These are phyloP conservation scores for Nannobrachium achirus DNA, from an alignment of 2,113 vertebrate species.

Conservation along the genomic window DNA sequence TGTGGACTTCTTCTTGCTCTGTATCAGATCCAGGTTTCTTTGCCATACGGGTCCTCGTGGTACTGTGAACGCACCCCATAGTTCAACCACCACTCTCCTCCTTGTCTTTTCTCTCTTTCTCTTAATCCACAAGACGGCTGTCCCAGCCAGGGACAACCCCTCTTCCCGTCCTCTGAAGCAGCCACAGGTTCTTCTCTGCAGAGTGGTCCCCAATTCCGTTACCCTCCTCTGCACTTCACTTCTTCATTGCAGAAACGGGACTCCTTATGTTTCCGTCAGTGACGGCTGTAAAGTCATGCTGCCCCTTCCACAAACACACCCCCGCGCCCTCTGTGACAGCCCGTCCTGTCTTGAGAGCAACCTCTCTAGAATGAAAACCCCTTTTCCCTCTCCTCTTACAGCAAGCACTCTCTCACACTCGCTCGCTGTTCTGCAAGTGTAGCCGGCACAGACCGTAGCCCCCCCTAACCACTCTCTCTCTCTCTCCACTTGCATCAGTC, in stretches of 20 bases:
- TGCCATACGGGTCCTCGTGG: slow-evolving; percentile 10
- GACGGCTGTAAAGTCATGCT: slow-evolving; percentile 14
- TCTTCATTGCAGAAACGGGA: slow-evolving; percentile 27
- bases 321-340: slow-evolving; percentile 30
- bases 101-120: neutral
- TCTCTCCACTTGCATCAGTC: slow-evolving; percentile 42
- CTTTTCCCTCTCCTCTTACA: slow-evolving; percentile 51
- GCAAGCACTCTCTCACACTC: slow-evolving; percentile 7
- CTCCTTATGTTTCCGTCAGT: slow-evolving; percentile 27
- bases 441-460: slow-evolving; percentile 42
- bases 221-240: slow-evolving; percentile 26
- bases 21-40: slow-evolving; percentile 24
- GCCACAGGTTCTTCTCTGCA: slow-evolving; percentile 7
- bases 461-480: slow-evolving; percentile 10
- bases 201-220: slow-evolving; percentile 4
- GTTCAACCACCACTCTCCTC: slow-evolving; percentile 15
- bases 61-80: slow-evolving; percentile 78
- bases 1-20: slow-evolving; percentile 34
- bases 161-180: neutral
- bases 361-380: slow-evolving; percentile 34
- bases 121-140: neutral
- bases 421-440: slow-evolving; percentile 26
- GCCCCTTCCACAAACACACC: slow-evolving; percentile 39
- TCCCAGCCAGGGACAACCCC: neutral
- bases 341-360: slow-evolving; percentile 47